Percentiles rank a stretch among this genome's conserved stretches.
phyloP scores from a whole-genome alignment of 2,797 vertebrate species.

The Paramormyrops hopkinsi region DNA sequence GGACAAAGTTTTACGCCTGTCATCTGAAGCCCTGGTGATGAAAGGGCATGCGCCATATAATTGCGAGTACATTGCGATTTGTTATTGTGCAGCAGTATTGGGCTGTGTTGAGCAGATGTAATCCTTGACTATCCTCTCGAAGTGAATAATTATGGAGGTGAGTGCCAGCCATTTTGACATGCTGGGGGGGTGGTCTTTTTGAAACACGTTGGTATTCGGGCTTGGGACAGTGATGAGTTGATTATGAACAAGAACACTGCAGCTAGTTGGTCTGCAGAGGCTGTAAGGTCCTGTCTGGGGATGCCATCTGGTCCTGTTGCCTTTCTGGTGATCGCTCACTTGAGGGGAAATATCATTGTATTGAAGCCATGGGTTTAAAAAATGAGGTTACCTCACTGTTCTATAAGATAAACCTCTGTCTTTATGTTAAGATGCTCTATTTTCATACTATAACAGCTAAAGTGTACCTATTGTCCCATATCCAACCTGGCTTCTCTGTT shows the following conservation, averaged over 20 bases:
- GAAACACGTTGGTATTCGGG: neutral
- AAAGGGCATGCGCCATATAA: neutral
- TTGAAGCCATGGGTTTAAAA: neutral
- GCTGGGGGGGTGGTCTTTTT: neutral
- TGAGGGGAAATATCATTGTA: neutral
- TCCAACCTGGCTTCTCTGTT: neutral
- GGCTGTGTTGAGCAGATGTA: neutral
- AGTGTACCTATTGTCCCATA: neutral
- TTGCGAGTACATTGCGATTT: neutral
- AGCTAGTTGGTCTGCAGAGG: neutral
- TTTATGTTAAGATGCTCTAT: neutral
- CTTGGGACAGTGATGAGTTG: neutral
- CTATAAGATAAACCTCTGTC: neutral
- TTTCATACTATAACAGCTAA: neutral
- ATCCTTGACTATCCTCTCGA: neutral
- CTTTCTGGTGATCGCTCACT: slow-evolving; percentile 2
- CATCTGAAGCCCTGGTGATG: neutral
- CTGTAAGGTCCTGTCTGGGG: neutral
- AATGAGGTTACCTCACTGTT: neutral
- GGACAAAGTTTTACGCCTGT: too few species aligned
- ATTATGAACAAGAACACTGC: slow-evolving; percentile 8
- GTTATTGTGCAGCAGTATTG: neutral
- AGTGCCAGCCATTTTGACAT: neutral
- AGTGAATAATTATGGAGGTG: neutral
- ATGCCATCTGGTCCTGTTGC: slow-evolving; percentile 14